A percentile compares a stretch with the other conserved stretches of the same genome.
Conservation (phyloP, 2,888 invertebrate species). For the Electrophaes corylata region DNA sequence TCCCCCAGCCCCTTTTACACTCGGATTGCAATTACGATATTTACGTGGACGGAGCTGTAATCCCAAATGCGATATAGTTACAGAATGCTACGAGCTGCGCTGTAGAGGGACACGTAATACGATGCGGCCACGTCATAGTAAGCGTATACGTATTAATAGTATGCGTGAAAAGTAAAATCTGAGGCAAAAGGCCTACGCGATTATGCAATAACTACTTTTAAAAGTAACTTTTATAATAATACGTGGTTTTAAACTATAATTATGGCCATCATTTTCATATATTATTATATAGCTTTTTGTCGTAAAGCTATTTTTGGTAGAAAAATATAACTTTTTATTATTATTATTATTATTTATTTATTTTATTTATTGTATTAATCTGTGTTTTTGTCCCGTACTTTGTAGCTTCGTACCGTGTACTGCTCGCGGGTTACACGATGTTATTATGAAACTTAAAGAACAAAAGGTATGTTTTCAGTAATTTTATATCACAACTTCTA, state of each 20-base stretch:
- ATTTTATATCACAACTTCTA: conserved; percentile 9
- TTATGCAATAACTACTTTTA: too few relatives aligned
- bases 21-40: conserved; percentile 40
- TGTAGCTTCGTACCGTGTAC: conserved; percentile 30
- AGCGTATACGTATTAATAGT: too few relatives aligned
- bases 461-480: conserved; percentile 9
- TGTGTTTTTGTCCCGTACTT: not conserved
- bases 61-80: conserved; percentile 29
- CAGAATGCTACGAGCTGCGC: conserved; percentile 11
- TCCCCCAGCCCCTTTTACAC: conserved; percentile 32
- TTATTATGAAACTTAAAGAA: conserved; percentile 12
- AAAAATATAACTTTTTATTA: too few relatives aligned
- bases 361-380: not conserved
- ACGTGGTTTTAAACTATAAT: too few relatives aligned
- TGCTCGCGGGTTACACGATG: not conserved
- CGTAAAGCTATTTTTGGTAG: too few relatives aligned
- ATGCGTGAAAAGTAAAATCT: too few relatives aligned
- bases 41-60: conserved; percentile 28
- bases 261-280: too few relatives aligned
- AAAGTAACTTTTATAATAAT: too few relatives aligned
- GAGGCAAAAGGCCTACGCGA: too few relatives aligned
- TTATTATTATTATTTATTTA: too few relatives aligned
- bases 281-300: too few relatives aligned
- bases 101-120: conserved; percentile 6
- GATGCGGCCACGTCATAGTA: conserved; percentile 20